Percentiles rank a stretch among this genome's conserved stretches.
These are phyloP conservation scores for Dynastes hyllus DNA, from an alignment of 2,888 invertebrate species.

Conservation along the genomic window DNA sequence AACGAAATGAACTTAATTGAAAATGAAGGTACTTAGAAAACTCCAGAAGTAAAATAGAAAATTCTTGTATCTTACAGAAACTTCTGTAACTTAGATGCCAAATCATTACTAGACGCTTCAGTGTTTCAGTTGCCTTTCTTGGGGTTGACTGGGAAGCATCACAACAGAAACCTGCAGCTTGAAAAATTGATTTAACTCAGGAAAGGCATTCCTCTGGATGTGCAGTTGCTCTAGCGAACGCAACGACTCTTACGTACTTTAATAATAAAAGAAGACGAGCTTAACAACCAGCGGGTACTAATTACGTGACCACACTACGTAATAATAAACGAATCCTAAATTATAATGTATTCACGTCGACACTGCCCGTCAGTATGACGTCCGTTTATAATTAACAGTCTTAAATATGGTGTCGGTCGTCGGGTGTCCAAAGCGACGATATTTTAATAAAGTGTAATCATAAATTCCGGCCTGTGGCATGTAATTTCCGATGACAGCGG, in stretches of 20 bases:
- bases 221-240: neutral
- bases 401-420: conserved; percentile 1
- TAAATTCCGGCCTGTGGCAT: conserved; percentile 35
- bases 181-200: neutral
- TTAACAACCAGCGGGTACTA: neutral
- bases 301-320: conserved; percentile 25
- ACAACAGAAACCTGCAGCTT: neutral
- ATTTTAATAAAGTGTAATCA: conserved; percentile 37
- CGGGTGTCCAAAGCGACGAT: conserved; percentile 27
- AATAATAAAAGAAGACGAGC: conserved; percentile 16
- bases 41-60: too few species aligned
- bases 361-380: neutral
- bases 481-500: conserved; percentile 26
- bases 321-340: conserved; percentile 31
- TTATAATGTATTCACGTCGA: conserved; percentile 17
- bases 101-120: too few species aligned
- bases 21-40: too few species aligned
- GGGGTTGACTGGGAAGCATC: too few species aligned
- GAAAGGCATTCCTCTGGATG: neutral
- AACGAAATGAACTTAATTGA: too few species aligned
- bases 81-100: too few species aligned
- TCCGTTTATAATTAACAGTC: conserved; percentile 26
- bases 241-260: neutral
- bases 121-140: too few species aligned
- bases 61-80: too few species aligned